Conservation (phyloP, 2,888 invertebrate species). For the Tillus elongatus region DNA sequence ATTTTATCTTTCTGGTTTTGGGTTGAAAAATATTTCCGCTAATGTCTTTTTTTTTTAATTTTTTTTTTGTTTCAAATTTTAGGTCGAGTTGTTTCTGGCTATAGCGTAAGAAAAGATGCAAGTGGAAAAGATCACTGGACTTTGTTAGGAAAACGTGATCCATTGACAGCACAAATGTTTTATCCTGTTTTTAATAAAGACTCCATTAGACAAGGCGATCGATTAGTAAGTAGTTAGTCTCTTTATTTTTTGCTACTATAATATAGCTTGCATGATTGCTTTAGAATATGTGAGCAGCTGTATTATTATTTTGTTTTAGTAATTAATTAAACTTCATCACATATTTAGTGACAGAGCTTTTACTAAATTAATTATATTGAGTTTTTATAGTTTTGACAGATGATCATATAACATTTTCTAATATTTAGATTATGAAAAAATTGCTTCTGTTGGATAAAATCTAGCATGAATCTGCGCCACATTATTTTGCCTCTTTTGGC, state of each 20-base stretch:
- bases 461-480: no score
- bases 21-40: no score
- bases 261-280: no score
- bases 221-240: slow-evolving; percentile 45
- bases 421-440: no score
- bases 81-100: slow-evolving; percentile 78
- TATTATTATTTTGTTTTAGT: slow-evolving; percentile 9
- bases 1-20: no score
- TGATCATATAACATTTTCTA: slow-evolving; percentile 9
- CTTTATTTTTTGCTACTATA: no score
- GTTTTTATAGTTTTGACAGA: slow-evolving; percentile 4
- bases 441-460: no score
- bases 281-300: no score
- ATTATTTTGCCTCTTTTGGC: no score
- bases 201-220: slow-evolving; percentile 61
- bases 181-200: slow-evolving; percentile 63
- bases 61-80: slow-evolving; percentile 22
- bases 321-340: no score
- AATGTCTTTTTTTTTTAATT: no score
- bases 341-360: no score
- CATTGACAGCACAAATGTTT: slow-evolving; percentile 89
- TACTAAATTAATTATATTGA: background rate
- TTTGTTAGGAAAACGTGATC: slow-evolving; percentile 76
- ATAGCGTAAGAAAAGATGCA: slow-evolving; percentile 53
- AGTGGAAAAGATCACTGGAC: slow-evolving; percentile 63